Conservation (phyloP, 2,888 invertebrate genomes). For the Cheilosia soror region DNA sequence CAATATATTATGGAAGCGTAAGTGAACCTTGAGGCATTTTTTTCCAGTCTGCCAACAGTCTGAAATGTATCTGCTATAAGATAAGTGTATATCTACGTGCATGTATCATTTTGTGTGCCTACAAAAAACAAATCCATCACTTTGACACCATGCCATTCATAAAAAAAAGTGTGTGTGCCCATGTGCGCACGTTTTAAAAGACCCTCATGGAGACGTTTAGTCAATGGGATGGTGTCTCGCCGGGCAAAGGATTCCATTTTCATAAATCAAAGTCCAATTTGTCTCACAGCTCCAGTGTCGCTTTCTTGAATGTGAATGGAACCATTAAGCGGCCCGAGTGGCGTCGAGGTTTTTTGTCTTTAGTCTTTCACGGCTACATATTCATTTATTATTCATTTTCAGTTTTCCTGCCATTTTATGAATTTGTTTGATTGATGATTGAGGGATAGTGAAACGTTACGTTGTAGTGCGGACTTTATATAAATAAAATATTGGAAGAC, state of each 20-base stretch:
- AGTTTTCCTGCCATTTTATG: constrained; percentile 39
- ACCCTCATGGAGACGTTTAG: constrained; percentile 65
- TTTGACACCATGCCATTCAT: constrained; percentile 67
- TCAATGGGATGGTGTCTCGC: constrained; percentile 28
- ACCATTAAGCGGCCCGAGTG: constrained; percentile 35
- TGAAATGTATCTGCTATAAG: constrained; percentile 12
- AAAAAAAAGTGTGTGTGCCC: constrained; percentile 27
- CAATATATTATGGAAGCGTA: constrained; percentile 43
- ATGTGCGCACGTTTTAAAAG: constrained; percentile 32
- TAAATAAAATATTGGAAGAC: constrained; percentile 42
- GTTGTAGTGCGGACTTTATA: neutral
- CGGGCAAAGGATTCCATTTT: constrained; percentile 66
- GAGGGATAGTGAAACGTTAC: constrained; percentile 54
- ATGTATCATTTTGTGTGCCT: neutral
- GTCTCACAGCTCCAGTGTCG: constrained; percentile 40
- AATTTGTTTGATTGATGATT: constrained; percentile 62
- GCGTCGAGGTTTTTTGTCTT: neutral
- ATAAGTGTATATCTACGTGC: constrained; percentile 15
- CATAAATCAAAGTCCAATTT: constrained; percentile 75
- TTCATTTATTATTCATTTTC: constrained; percentile 68
- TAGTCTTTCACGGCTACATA: constrained; percentile 47
- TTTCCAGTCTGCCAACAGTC: constrained; percentile 3
- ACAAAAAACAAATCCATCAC: constrained; percentile 62
- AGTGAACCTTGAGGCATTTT: constrained; percentile 47
- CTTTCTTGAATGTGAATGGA: constrained; percentile 34